These are phyloP conservation scores for Entomobrya proxima DNA, from an alignment of 2,888 invertebrate species.

Conservation along the genomic window DNA sequence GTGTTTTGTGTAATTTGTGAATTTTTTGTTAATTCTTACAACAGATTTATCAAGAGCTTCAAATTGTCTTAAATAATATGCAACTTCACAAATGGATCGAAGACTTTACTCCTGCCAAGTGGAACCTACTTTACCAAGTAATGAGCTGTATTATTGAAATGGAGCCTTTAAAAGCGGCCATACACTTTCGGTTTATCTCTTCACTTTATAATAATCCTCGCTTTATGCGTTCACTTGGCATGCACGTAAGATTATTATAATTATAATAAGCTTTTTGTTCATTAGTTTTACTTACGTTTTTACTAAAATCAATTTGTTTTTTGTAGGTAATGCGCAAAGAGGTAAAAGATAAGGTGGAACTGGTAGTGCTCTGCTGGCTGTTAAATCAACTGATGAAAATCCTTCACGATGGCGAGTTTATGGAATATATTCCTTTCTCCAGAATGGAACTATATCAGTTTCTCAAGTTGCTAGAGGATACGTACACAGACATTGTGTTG, in stretches of 20 bases:
- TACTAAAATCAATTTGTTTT: background rate
- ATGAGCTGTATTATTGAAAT: slow-evolving; percentile 66
- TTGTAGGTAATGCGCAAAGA: slow-evolving; percentile 33
- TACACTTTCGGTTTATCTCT: slow-evolving; percentile 75
- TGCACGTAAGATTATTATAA: slow-evolving; percentile 44
- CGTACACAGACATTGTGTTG: slow-evolving; percentile 47
- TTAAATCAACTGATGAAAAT: slow-evolving; percentile 89
- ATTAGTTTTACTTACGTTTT: background rate
- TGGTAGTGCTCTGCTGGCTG: slow-evolving; percentile 86
- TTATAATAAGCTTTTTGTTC: background rate
- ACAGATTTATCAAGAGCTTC: slow-evolving; percentile 56
- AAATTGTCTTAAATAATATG: slow-evolving; percentile 52
- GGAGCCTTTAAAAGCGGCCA: slow-evolving; percentile 78
- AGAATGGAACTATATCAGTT: slow-evolving; percentile 76
- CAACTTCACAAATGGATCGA: slow-evolving; percentile 40
- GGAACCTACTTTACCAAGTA: slow-evolving; percentile 55
- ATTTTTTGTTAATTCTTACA: background rate
- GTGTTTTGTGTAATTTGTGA: background rate
- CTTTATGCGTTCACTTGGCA: slow-evolving; percentile 54
- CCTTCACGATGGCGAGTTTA: slow-evolving; percentile 91
- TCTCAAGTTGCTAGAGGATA: slow-evolving; percentile 25
- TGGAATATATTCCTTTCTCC: slow-evolving; percentile 76
- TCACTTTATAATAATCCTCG: slow-evolving; percentile 55
- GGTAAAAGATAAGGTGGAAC: slow-evolving; percentile 42
- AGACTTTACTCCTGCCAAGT: slow-evolving; percentile 41